phyloP scores from a whole-genome alignment of 2,797 vertebrate species.

The Acanthopagrus latus region DNA sequence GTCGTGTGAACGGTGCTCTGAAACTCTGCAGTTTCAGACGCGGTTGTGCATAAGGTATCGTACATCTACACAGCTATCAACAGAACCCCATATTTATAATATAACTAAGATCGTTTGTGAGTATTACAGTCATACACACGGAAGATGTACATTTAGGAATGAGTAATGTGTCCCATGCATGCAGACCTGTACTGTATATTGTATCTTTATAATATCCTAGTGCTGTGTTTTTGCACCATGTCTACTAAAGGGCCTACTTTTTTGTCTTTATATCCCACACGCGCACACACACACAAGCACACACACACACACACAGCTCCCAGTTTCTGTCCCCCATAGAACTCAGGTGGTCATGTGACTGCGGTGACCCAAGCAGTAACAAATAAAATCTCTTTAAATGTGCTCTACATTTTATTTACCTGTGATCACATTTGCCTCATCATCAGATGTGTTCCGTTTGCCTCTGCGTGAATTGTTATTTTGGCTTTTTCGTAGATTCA shows the following conservation, averaged over 20 bases:
- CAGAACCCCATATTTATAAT: conserved; percentile 49
- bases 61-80: conserved; percentile 57
- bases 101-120: conserved; percentile 52
- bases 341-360: conserved; percentile 54
- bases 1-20: conserved; percentile 46
- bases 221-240: conserved; percentile 61
- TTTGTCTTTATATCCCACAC: conserved; percentile 32
- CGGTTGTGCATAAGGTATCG: conserved; percentile 66
- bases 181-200: conserved; percentile 68
- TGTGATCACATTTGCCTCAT: conserved; percentile 58
- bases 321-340: conserved; percentile 70
- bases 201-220: conserved; percentile 41
- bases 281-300: background rate
- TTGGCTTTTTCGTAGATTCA: conserved; percentile 64
- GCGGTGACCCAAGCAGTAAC: conserved; percentile 46
- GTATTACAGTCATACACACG: conserved; percentile 64
- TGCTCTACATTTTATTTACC: conserved; percentile 70
- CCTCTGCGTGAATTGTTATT: conserved; percentile 42
- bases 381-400: conserved; percentile 52
- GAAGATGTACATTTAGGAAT: conserved; percentile 69
- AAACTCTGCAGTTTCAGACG: conserved; percentile 63
- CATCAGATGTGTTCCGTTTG: conserved; percentile 45
- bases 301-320: conserved; percentile 51
- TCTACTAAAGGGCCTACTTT: conserved; percentile 74
- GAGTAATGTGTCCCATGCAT: conserved; percentile 70